phyloP scores from a whole-genome alignment of 2,113 vertebrate genomes.

The Prietella phreatophila region DNA sequence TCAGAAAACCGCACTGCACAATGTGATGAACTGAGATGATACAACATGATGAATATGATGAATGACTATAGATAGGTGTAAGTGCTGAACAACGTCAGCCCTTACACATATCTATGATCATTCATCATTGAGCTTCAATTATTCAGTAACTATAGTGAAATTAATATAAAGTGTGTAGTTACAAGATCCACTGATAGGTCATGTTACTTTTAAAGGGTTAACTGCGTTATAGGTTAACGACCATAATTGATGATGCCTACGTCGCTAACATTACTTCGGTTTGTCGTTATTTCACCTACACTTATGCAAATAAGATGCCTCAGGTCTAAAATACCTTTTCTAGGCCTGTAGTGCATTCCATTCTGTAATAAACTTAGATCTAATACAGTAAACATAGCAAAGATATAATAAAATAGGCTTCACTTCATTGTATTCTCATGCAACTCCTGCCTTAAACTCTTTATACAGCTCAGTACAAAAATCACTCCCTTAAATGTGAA shows the following conservation, averaged over 20 bases:
- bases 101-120: not conserved
- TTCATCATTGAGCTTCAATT: not conserved
- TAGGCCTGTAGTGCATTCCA: not conserved
- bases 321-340: not conserved
- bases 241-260: not conserved
- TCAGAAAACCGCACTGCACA: not conserved
- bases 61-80: too few species aligned
- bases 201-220: not conserved
- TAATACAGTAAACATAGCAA: not conserved
- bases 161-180: not conserved
- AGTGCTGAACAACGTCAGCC: not conserved
- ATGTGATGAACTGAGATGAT: not conserved
- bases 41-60: too few species aligned
- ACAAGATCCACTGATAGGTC: not conserved
- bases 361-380: not conserved
- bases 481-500: constrained; percentile 40
- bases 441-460: not conserved
- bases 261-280: not conserved
- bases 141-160: not conserved
- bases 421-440: not conserved
- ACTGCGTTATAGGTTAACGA: not conserved
- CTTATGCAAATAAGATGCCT: not conserved
- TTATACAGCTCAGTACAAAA: not conserved
- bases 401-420: not conserved
- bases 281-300: not conserved